Evolutionary conservation across 2,113 vertebrate genomes (phyloP).

Genomic region (Scolopax mira): DNA sequence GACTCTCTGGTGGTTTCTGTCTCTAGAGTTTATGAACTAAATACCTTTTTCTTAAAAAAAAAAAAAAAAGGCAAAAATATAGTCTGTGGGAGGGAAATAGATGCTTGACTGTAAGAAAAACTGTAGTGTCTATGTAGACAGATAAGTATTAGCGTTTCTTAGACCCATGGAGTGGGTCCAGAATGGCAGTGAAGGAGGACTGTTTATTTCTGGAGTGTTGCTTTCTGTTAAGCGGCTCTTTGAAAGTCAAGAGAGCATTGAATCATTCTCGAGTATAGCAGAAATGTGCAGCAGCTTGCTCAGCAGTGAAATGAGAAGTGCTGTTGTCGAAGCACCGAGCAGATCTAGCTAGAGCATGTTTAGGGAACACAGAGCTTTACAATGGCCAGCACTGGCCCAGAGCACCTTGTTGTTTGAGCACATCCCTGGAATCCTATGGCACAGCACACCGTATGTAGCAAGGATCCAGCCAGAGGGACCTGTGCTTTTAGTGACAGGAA

Average conservation of each 20-base stretch:
- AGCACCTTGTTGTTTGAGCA: background rate
- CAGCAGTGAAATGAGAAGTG: background rate
- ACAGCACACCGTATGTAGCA: background rate
- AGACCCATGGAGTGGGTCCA: background rate
- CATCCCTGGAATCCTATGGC: background rate
- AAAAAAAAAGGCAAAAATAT: background rate
- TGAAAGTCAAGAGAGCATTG: conserved; percentile 41
- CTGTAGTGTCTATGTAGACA: background rate
- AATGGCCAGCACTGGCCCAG: background rate
- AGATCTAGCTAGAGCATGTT: background rate
- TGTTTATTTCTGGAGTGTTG: conserved; percentile 30
- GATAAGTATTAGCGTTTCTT: background rate
- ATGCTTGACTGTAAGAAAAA: conserved; percentile 5
- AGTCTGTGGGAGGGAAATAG: background rate
- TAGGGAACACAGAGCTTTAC: background rate
- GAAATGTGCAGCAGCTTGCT: conserved; percentile 15
- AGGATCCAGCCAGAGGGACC: background rate
- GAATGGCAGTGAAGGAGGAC: background rate
- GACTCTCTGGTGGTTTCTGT: conserved; percentile 48
- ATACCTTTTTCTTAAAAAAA: background rate
- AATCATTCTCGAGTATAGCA: background rate
- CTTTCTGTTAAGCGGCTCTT: conserved; percentile 43
- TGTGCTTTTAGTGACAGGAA: background rate
- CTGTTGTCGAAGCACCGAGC: background rate
- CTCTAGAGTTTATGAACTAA: conserved; percentile 38